Evolutionary conservation across 2,888 invertebrate genomes (phyloP).

Genomic region (Stramonita haemastoma): DNA sequence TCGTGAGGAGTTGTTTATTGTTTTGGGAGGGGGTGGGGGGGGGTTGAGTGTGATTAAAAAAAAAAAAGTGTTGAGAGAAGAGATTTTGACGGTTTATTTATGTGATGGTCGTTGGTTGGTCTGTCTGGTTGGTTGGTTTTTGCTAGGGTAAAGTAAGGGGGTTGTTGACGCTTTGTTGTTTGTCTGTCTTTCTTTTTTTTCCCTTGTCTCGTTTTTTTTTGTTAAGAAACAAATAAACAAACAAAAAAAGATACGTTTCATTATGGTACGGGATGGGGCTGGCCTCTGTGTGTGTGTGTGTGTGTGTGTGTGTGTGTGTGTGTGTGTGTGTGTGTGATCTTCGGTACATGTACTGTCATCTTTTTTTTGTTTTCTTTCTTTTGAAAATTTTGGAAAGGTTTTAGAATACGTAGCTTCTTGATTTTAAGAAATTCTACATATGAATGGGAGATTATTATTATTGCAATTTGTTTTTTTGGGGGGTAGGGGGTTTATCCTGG

Average conservation of each 20-base stretch:
- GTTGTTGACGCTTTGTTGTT: background rate
- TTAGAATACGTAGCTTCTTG: no score
- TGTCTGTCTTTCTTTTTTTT: background rate
- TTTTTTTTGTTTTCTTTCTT: background rate
- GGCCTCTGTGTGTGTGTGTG: background rate
- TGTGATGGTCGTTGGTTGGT: background rate
- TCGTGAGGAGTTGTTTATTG: background rate
- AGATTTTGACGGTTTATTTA: background rate
- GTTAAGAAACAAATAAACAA: background rate
- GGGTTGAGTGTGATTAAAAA: background rate
- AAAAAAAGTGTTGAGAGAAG: background rate
- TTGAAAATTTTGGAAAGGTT: background rate
- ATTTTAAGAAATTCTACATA: no score
- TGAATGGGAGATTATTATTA: no score
- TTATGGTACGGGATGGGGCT: background rate
- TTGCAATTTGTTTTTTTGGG: no score
- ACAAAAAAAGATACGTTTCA: background rate
- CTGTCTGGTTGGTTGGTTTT: background rate
- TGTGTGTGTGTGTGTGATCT: background rate
- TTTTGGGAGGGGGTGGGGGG: background rate
- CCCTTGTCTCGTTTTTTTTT: background rate
- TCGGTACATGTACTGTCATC: background rate
- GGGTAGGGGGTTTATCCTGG: no score
- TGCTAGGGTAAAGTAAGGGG: background rate
- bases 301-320: background rate